These are phyloP conservation scores for Syndactyla subalaris DNA, from an alignment of 2,797 vertebrate species.

Conservation along the genomic window DNA sequence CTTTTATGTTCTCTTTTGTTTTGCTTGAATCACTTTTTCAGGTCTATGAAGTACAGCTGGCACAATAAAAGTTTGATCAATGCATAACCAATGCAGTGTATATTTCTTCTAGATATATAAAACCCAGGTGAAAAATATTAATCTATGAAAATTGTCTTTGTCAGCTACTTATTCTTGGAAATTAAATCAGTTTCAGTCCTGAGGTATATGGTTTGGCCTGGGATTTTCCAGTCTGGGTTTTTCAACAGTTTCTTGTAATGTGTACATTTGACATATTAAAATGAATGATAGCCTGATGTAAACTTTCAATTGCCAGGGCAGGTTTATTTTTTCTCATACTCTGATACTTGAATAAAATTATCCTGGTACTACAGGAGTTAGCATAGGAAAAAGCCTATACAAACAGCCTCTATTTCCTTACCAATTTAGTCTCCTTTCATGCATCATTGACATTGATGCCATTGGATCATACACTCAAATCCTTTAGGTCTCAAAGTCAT, in stretches of 20 bases:
- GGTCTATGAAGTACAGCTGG: slow-evolving; percentile 82
- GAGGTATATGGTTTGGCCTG: slow-evolving; percentile 49
- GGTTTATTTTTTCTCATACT: slow-evolving; percentile 17
- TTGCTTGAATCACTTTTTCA: slow-evolving; percentile 81
- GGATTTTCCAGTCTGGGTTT: slow-evolving; percentile 56
- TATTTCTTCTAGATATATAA: slow-evolving; percentile 81
- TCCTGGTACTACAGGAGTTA: background rate
- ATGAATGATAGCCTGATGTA: background rate
- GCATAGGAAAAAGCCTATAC: background rate
- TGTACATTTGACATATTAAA: background rate
- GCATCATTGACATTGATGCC: background rate
- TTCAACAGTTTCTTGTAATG: slow-evolving; percentile 32
- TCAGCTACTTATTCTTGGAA: slow-evolving; percentile 73
- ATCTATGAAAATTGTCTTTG: slow-evolving; percentile 76
- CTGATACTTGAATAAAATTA: slow-evolving; percentile 37
- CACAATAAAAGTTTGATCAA: slow-evolving; percentile 85
- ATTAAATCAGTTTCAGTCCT: slow-evolving; percentile 72
- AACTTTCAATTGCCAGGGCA: slow-evolving; percentile 32
- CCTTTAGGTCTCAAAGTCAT: background rate
- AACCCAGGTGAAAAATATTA: slow-evolving; percentile 78
- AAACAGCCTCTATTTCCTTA: slow-evolving; percentile 5
- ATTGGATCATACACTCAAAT: background rate
- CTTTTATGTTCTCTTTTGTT: slow-evolving; percentile 83
- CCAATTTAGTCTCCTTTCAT: background rate
- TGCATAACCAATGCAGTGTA: slow-evolving; percentile 75